These are phyloP conservation scores for Eupithecia insigniata DNA, from an alignment of 2,888 invertebrate genomes.

Conservation along the genomic window DNA sequence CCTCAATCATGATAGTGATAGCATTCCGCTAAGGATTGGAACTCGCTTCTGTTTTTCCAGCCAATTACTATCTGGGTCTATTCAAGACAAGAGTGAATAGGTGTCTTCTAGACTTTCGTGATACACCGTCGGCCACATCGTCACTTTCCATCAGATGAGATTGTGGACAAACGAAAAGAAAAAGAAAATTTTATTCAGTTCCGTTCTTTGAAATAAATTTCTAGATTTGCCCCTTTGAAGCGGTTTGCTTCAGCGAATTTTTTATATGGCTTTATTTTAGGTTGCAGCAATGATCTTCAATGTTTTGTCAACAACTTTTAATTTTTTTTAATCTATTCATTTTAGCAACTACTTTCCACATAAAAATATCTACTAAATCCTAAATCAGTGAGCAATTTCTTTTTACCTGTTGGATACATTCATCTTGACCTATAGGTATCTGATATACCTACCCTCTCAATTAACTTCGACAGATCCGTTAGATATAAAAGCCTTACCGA, in stretches of 20 bases:
- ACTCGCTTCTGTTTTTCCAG: no score
- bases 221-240: neutral
- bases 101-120: no score
- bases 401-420: slow-evolving; percentile 54
- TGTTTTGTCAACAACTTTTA: neutral
- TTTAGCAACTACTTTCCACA: neutral
- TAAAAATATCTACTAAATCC: neutral
- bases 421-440: slow-evolving; percentile 53
- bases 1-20: neutral
- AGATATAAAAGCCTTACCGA: slow-evolving; percentile 63
- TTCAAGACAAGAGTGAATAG: no score
- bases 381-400: neutral
- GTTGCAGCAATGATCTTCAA: neutral
- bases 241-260: neutral
- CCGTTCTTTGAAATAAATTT: no score
- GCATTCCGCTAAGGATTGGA: neutral
- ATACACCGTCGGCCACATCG: no score
- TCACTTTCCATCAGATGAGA: no score
- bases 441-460: slow-evolving; percentile 74
- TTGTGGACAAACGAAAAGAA: no score
- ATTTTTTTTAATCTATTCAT: neutral
- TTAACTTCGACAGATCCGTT: slow-evolving; percentile 77
- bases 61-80: no score
- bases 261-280: neutral
- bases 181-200: no score